A percentile compares a stretch with the other conserved stretches of the same genome.
Conservation (phyloP, 2,113 vertebrate species). For the Cryptotis parvus region DNA sequence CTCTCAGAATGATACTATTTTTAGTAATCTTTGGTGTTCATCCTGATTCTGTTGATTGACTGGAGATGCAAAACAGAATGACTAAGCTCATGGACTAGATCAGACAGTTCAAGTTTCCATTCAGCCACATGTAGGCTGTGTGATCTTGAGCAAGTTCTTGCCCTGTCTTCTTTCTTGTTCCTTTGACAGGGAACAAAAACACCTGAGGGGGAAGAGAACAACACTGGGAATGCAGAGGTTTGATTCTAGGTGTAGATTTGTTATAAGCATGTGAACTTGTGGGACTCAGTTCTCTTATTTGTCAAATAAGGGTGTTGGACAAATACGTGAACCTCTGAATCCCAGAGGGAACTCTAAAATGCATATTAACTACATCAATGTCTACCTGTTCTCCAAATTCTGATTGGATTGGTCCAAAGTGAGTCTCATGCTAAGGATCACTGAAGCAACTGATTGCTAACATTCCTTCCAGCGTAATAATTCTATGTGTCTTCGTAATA, state of each 20-base stretch:
- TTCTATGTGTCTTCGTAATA: not conserved
- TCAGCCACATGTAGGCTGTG: not conserved
- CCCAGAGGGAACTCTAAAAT: not conserved
- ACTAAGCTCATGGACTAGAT: not conserved
- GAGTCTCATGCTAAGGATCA: not conserved
- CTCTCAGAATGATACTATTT: not conserved
- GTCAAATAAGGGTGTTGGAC: not conserved
- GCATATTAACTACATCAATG: slow-evolving; percentile 20
- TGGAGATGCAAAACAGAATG: not conserved
- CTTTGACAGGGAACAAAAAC: slow-evolving; percentile 46
- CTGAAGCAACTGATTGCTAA: not conserved
- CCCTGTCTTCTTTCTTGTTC: slow-evolving; percentile 12
- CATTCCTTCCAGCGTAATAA: slow-evolving; percentile 11
- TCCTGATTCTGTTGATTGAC: not conserved
- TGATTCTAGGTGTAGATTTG: slow-evolving; percentile 21
- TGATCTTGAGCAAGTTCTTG: not conserved
- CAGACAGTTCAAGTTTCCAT: slow-evolving; percentile 24
- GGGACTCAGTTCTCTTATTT: not conserved
- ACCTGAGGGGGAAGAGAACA: not conserved
- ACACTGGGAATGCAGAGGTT: not conserved
- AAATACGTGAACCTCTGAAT: slow-evolving; percentile 49
- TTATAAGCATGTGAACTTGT: not conserved
- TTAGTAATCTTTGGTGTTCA: not conserved
- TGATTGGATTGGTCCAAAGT: slow-evolving; percentile 1
- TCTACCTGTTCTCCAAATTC: not conserved